Base-by-base conservation (phyloP, 1,140 invertebrate genomes). In the Drosophila burlai region DNA sequence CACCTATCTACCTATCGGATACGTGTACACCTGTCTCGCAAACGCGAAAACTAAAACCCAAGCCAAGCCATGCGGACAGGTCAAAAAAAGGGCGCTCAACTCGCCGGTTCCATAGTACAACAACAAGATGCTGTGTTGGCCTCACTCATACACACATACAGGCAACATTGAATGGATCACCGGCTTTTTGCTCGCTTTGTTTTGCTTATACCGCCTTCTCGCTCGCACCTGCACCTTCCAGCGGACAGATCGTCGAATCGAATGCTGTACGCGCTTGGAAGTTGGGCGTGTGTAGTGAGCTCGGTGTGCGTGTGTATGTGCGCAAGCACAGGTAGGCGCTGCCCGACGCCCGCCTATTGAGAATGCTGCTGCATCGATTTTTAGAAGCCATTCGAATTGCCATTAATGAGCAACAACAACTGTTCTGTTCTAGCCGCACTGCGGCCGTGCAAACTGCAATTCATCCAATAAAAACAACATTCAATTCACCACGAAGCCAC, bases 181-280 rank as follows among this genome's bases (percentile, higher is more conserved):
- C 85, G 85, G 85, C 85, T 89, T 89, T 90, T 89, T 89, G 82
- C 81, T 90, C 74, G 78, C 55, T 80, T 86, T 86, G 78, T 83
- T 80, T 87, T 83, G 80, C 89, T 89, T 84, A 77, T 81, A 61
- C 46, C 50, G 79, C 78, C 43, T 34, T 67, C 86, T 80, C 81
- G 24, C 80, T 87, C 76, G 61, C 81, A 67, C 85, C 40, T 34
- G 40, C 66, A 80, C 61, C 66, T 65, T 66, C 69, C 69, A 54
- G 66, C 38, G 50, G 42, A 59, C 26, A 52, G 29, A 62, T 63
- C 62, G 58, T 47, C 74, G 75, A 68, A 31, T 45, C 55, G 72
- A 75, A 75, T 78, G 75, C 64, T 78, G 75, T 77, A 76, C 62
- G 73, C 73, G 73, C 55, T 55, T 65, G 47, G 54, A 65, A 45